These are phyloP conservation scores for Acipenser transmontanus DNA, from an alignment of 2,797 vertebrate species.

Conservation along the genomic window DNA sequence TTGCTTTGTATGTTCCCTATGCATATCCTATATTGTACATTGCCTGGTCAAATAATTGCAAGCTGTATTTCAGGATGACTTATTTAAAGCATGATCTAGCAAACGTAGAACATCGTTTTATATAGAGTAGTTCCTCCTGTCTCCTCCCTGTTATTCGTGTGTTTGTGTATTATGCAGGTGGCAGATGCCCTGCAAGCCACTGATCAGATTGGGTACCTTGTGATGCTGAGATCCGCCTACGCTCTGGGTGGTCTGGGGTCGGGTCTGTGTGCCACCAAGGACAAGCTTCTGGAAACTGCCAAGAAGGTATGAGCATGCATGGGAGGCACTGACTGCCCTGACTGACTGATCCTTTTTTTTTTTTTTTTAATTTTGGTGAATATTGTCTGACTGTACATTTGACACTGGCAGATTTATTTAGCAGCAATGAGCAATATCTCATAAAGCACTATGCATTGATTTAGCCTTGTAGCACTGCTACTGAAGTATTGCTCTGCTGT, in stretches of 20 bases:
- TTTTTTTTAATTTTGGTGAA: slow-evolving; percentile 20
- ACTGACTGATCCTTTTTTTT: neutral
- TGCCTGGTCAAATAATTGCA: too few species aligned
- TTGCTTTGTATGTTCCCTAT: too few species aligned
- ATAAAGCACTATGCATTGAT: slow-evolving; percentile 76
- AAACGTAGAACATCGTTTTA: too few species aligned
- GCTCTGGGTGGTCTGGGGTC: slow-evolving; percentile 91
- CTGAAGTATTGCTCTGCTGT: slow-evolving; percentile 24
- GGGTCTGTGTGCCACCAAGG: slow-evolving; percentile 74
- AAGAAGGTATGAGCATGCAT: slow-evolving; percentile 61
- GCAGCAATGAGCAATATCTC: slow-evolving; percentile 44
- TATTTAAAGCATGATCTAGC: too few species aligned
- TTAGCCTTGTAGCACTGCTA: slow-evolving; percentile 31
- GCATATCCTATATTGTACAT: too few species aligned
- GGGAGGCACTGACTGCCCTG: too few species aligned
- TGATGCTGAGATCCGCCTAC: slow-evolving; percentile 91
- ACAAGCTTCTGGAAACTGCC: slow-evolving; percentile 74
- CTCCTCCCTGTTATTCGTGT: neutral
- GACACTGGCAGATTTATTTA: slow-evolving; percentile 32
- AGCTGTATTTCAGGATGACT: too few species aligned
- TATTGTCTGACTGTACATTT: slow-evolving; percentile 20
- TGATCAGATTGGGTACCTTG: slow-evolving; percentile 80
- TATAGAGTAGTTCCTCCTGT: too few species aligned
- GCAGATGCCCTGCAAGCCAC: slow-evolving; percentile 80
- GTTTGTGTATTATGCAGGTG: slow-evolving; percentile 53